Evolutionary conservation across 92 coral and sea anemone species (phyloP).

Genomic region (Heliopora coerulea): DNA sequence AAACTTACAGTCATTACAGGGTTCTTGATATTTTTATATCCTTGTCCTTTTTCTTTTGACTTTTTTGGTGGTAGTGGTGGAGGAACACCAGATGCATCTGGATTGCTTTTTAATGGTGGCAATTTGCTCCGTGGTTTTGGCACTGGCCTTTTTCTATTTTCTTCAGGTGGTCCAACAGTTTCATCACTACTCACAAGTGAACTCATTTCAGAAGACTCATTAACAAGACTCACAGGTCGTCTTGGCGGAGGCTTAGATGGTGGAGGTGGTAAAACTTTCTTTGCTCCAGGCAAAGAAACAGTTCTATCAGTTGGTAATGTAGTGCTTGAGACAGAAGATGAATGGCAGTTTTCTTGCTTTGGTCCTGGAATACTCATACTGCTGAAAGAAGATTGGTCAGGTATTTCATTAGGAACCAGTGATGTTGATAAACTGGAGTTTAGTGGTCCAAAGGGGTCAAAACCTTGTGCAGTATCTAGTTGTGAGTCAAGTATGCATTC

Average conservation of each 20-base stretch:
- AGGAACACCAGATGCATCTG: neutral
- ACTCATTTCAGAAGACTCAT: neutral
- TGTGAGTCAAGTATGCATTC: neutral
- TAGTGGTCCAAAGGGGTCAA: neutral
- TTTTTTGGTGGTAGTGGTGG: slow-evolving; percentile 40
- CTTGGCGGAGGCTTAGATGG: slow-evolving; percentile 21
- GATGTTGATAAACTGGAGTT: neutral
- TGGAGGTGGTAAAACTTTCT: slow-evolving; percentile 19
- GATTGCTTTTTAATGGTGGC: slow-evolving; percentile 17
- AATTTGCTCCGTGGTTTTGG: slow-evolving; percentile 37
- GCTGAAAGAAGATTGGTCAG: neutral
- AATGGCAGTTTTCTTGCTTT: neutral
- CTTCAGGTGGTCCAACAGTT: neutral
- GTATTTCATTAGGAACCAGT: neutral
- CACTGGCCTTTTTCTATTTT: neutral
- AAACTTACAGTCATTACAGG: neutral
- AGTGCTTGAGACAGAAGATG: neutral
- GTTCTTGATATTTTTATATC: neutral
- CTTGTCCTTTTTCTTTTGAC: slow-evolving; percentile 6
- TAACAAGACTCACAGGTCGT: slow-evolving; percentile 2
- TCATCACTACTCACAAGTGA: neutral
- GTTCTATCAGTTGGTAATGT: neutral
- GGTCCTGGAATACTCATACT: neutral
- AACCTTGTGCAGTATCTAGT: neutral
- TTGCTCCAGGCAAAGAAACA: slow-evolving; percentile 23